Evolutionary conservation across 2,888 invertebrate species (phyloP).

Genomic region (Lepidonotus clava): DNA sequence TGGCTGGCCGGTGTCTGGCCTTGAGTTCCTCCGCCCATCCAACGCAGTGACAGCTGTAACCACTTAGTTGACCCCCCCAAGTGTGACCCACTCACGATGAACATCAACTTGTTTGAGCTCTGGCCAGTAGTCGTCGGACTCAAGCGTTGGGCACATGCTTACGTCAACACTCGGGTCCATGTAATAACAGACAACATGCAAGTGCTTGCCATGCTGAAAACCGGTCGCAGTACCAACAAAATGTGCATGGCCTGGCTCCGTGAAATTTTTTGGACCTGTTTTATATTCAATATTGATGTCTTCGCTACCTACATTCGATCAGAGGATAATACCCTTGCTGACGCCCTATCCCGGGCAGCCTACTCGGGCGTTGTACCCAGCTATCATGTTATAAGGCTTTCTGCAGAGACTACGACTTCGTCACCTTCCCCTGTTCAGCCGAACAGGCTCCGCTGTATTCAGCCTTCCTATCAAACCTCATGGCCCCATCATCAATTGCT

Average conservation of each 20-base stretch:
- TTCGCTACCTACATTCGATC: neutral
- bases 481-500: too few species aligned
- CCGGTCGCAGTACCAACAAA: neutral
- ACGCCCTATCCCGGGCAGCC: neutral
- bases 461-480: too few species aligned
- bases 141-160: neutral
- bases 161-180: neutral
- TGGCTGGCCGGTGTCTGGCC: neutral
- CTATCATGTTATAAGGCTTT: too few species aligned
- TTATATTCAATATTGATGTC: neutral
- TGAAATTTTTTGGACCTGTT: neutral
- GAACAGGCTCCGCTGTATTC: too few species aligned
- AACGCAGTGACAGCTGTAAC: too few species aligned
- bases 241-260: neutral
- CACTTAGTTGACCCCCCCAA: neutral
- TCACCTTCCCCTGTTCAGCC: too few species aligned
- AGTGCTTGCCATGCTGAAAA: neutral
- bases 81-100: neutral
- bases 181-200: constrained; percentile 12
- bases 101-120: neutral
- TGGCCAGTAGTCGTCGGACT: neutral
- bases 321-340: neutral
- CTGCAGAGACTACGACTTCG: too few species aligned
- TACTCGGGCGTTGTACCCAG: too few species aligned
- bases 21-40: too few species aligned